phyloP scores from a whole-genome alignment of 2,113 vertebrate genomes.

The Chaenocephalus aceratus region DNA sequence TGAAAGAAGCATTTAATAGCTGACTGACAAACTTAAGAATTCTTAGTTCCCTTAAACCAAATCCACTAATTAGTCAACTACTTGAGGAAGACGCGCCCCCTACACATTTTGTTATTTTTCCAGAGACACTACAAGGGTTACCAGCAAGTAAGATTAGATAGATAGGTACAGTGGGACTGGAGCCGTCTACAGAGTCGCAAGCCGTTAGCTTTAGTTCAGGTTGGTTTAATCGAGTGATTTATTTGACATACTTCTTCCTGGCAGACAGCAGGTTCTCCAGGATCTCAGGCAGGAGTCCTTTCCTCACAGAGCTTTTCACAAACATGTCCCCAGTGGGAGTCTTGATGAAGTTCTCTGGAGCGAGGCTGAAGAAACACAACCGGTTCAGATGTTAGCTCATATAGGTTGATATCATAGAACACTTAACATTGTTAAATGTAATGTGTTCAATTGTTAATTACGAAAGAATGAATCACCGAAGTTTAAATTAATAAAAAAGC shows the following conservation, averaged over 20 bases:
- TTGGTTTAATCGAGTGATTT: background rate
- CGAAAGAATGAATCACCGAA: background rate
- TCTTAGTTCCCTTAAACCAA: no score
- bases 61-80: no score
- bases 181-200: background rate
- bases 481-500: no score
- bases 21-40: no score
- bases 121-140: background rate
- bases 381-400: slow-evolving; percentile 3
- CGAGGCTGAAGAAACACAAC: slow-evolving; percentile 78
- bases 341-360: slow-evolving; percentile 89
- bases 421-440: background rate
- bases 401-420: background rate
- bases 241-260: slow-evolving; percentile 86
- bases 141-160: background rate
- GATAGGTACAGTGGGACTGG: background rate
- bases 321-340: slow-evolving; percentile 91
- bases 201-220: background rate
- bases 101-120: background rate
- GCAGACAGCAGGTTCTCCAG: slow-evolving; percentile 92
- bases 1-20: no score
- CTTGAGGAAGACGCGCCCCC: no score
- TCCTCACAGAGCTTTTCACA: slow-evolving; percentile 89
- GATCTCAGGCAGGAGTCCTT: slow-evolving; percentile 93
- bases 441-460: background rate